Evolutionary conservation across 2,888 invertebrate genomes (phyloP).

Genomic region (Strigamia transsilvanica): DNA sequence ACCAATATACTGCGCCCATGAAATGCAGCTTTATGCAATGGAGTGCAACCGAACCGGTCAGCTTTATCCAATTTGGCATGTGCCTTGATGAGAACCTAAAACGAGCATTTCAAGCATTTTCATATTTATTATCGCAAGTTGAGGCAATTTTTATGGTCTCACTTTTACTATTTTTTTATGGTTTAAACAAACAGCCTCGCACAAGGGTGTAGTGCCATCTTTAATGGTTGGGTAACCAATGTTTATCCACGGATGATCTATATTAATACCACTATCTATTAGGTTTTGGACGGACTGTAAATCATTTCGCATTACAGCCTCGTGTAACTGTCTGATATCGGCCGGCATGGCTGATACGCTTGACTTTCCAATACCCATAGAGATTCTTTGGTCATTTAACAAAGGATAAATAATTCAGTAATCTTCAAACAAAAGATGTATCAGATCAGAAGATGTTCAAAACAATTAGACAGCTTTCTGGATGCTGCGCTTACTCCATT

Average conservation of each 20-base stretch:
- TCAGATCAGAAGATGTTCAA: too few relatives aligned
- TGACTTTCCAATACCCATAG: slow-evolving; percentile 55
- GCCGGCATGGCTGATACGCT: slow-evolving; percentile 61
- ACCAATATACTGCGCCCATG: slow-evolving; percentile 58
- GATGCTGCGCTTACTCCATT: too few relatives aligned
- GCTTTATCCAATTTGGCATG: slow-evolving; percentile 59
- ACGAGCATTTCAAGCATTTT: background rate
- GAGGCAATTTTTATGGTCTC: slow-evolving; percentile 17
- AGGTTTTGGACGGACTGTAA: slow-evolving; percentile 61
- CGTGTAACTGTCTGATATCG: slow-evolving; percentile 63
- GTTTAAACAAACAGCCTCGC: slow-evolving; percentile 65
- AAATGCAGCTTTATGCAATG: slow-evolving; percentile 64
- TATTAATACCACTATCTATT: slow-evolving; percentile 62
- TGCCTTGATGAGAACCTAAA: slow-evolving; percentile 62
- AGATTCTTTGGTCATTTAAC: background rate
- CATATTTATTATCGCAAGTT: background rate
- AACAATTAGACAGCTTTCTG: too few relatives aligned
- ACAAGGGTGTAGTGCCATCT: slow-evolving; percentile 65
- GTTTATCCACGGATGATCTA: slow-evolving; percentile 65
- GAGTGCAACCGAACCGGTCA: slow-evolving; percentile 61
- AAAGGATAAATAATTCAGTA: too few relatives aligned
- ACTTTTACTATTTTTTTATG: slow-evolving; percentile 64
- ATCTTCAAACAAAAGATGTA: too few relatives aligned
- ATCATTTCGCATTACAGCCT: slow-evolving; percentile 65
- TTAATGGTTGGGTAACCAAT: slow-evolving; percentile 65